Conservation (phyloP, 2,888 invertebrate species). For the Athalia rosae region DNA sequence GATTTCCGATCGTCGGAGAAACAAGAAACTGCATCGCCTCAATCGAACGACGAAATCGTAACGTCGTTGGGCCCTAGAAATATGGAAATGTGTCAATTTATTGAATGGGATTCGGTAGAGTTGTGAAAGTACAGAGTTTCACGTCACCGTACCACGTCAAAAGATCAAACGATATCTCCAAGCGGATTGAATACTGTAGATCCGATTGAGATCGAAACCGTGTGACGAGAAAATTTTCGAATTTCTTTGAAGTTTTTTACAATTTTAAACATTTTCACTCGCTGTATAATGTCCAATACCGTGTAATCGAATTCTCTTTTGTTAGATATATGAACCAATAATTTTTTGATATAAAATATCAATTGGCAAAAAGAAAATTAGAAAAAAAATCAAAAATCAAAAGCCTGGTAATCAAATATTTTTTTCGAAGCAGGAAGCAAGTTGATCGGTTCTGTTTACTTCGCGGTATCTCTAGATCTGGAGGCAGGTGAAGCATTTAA, state of each 20-base stretch:
- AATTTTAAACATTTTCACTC: background rate
- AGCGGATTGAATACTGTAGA: slow-evolving; percentile 26
- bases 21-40: background rate
- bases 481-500: slow-evolving; percentile 67
- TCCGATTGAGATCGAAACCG: slow-evolving; percentile 29
- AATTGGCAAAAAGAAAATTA: too few species aligned
- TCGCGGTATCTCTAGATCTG: slow-evolving; percentile 60
- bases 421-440: slow-evolving; percentile 39
- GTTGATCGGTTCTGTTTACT: slow-evolving; percentile 44
- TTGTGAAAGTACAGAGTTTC: slow-evolving; percentile 8
- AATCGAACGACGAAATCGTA: too few species aligned
- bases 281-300: background rate
- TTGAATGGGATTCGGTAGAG: background rate
- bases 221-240: background rate
- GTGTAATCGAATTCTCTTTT: background rate
- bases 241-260: background rate
- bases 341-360: background rate
- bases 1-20: background rate
- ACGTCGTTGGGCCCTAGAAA: background rate
- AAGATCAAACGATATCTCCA: slow-evolving; percentile 3
- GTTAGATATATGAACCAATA: background rate
- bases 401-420: slow-evolving; percentile 11
- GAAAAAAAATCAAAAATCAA: too few species aligned
- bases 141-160: background rate
- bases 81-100: slow-evolving; percentile 15